Evolutionary conservation across 2,797 vertebrate species (phyloP).

Genomic region (Poeciliopsis turneri): DNA sequence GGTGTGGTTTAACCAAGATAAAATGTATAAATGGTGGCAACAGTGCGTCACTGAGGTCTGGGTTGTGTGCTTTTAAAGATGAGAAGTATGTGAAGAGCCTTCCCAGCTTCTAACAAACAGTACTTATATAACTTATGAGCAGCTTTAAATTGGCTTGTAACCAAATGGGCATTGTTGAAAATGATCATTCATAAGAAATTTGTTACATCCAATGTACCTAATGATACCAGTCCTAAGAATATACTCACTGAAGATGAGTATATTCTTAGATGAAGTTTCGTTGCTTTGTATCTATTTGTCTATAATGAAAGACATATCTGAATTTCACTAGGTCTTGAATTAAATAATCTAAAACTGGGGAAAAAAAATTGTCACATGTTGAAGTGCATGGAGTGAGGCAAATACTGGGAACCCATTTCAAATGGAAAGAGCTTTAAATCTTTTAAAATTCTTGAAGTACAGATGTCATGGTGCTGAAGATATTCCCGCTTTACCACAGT

Average conservation of each 20-base stretch:
- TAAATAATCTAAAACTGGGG: constrained; percentile 21
- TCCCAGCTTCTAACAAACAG: neutral
- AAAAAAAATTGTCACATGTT: constrained; percentile 33
- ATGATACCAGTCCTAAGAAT: neutral
- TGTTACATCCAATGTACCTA: neutral
- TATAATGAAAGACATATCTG: neutral
- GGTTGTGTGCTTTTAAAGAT: neutral
- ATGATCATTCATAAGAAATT: neutral
- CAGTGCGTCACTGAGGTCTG: neutral
- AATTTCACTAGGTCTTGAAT: constrained; percentile 6
- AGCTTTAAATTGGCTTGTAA: constrained; percentile 30
- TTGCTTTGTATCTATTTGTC: neutral
- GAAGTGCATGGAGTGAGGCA: constrained; percentile 36
- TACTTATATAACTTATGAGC: constrained; percentile 6
- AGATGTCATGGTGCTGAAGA: constrained; percentile 67
- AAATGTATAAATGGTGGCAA: neutral
- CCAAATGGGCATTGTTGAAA: constrained; percentile 28
- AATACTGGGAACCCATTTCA: constrained; percentile 29
- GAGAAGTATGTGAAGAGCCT: neutral
- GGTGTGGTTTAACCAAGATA: neutral
- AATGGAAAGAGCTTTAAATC: constrained; percentile 22
- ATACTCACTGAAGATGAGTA: neutral
- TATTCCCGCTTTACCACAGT: constrained; percentile 45
- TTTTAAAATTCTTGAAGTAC: constrained; percentile 62
- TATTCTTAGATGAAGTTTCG: neutral